Percentiles rank a stretch among this genome's conserved stretches.
Conservation (phyloP, 2,113 vertebrate genomes). For the Tragelaphus imberbis region DNA sequence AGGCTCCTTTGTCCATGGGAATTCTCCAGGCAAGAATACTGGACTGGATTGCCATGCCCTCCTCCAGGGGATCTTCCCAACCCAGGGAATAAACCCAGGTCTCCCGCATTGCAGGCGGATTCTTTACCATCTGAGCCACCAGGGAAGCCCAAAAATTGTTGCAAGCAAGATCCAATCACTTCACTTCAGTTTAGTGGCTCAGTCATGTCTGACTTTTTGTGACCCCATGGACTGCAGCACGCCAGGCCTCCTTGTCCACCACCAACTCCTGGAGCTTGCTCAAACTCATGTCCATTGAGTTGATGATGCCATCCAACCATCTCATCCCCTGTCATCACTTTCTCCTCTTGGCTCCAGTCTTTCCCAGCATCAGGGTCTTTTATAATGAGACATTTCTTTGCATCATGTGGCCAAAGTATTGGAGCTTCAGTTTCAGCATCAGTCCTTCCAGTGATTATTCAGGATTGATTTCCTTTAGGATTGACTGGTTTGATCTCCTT, state of each 20-base stretch:
- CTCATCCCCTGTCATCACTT: background rate
- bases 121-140: background rate
- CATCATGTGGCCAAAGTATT: background rate
- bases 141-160: background rate
- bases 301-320: background rate
- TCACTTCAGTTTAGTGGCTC: background rate
- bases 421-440: background rate
- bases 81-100: background rate
- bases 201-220: background rate
- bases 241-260: background rate
- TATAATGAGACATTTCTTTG: background rate
- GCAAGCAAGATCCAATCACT: background rate
- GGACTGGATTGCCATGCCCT: background rate
- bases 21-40: background rate
- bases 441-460: background rate
- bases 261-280: background rate
- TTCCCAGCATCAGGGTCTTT: background rate
- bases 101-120: background rate
- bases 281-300: background rate
- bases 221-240: background rate
- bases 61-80: background rate
- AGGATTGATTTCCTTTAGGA: background rate
- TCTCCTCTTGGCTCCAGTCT: background rate
- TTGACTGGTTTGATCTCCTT: background rate
- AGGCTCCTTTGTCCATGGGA: background rate